phyloP scores from a whole-genome alignment of 2,113 vertebrate species.

The Hylia prasina region DNA sequence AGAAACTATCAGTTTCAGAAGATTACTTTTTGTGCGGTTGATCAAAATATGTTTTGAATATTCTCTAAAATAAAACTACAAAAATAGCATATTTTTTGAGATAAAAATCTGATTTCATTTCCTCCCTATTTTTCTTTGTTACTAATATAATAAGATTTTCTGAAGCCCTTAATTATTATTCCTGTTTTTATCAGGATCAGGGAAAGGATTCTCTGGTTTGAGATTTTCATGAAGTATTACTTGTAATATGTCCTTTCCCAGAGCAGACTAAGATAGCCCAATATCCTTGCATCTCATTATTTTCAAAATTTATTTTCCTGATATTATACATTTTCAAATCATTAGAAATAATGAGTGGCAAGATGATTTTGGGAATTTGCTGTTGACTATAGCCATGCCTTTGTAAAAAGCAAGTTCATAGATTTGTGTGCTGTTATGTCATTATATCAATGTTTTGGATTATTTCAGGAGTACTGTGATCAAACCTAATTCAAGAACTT shows the following conservation, averaged over 20 bases:
- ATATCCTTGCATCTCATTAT: fast-evolving
- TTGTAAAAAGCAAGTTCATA: neutral
- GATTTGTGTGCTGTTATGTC: fast-evolving
- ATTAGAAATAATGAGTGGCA: neutral
- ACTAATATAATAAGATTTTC: neutral
- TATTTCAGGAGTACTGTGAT: neutral
- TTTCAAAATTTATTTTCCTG: neutral
- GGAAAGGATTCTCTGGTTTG: neutral
- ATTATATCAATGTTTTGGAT: neutral
- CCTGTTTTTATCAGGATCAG: neutral
- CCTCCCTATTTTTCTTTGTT: neutral
- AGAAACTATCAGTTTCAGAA: neutral
- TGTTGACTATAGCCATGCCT: neutral
- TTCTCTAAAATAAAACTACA: neutral
- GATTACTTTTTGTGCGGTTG: neutral
- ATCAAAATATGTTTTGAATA: neutral
- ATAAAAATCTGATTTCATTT: neutral
- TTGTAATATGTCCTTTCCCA: neutral
- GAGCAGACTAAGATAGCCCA: neutral
- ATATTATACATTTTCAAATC: neutral
- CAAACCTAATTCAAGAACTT: neutral
- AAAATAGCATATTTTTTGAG: neutral
- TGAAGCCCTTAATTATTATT: neutral
- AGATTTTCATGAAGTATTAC: neutral
- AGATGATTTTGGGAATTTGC: neutral